These are phyloP conservation scores for Mugil cephalus DNA, from an alignment of 2,113 vertebrate genomes.

Conservation along the genomic window DNA sequence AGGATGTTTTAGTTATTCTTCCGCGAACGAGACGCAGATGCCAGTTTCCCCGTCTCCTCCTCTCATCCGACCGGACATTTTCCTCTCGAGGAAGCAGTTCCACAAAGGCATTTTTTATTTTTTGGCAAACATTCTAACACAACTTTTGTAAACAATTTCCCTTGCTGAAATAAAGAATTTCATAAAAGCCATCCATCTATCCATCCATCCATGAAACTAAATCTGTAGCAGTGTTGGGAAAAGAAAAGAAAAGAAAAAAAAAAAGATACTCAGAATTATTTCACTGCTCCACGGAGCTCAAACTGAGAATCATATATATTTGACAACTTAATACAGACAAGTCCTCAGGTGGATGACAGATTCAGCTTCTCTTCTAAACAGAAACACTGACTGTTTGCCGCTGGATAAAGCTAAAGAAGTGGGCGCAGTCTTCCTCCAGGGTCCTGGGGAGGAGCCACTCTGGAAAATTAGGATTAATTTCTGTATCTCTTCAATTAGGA, in stretches of 20 bases:
- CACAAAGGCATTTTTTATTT: conserved; percentile 64
- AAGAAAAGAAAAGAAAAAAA: conserved; percentile 34
- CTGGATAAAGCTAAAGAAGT: conserved; percentile 50
- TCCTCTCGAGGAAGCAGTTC: conserved; percentile 61
- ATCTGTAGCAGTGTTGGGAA: conserved; percentile 38
- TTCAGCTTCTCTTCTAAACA: conserved; percentile 38
- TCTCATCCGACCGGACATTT: conserved; percentile 48
- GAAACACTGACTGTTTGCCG: conserved; percentile 41
- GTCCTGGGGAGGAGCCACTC: conserved; percentile 23
- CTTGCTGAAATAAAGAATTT: conserved; percentile 81
- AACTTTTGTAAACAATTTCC: conserved; percentile 85
- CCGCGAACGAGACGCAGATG: conserved; percentile 11
- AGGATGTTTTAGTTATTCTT: conserved; percentile 4
- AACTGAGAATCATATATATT: conserved; percentile 55
- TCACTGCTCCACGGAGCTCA: conserved; percentile 46
- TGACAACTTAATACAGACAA: conserved; percentile 46
- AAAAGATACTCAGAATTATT: conserved; percentile 30
- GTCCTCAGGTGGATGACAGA: conserved; percentile 40
- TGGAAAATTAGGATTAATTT: conserved; percentile 38
- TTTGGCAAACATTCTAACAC: conserved; percentile 79
- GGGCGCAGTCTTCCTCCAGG: conserved; percentile 27
- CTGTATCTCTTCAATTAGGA: conserved; percentile 60
- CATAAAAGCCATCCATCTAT: conserved; percentile 59
- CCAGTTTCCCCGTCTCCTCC: conserved; percentile 32
- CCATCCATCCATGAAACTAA: conserved; percentile 59